These are phyloP conservation scores for Engystomops pustulosus DNA, from an alignment of 2,113 vertebrate genomes.

Conservation along the genomic window DNA sequence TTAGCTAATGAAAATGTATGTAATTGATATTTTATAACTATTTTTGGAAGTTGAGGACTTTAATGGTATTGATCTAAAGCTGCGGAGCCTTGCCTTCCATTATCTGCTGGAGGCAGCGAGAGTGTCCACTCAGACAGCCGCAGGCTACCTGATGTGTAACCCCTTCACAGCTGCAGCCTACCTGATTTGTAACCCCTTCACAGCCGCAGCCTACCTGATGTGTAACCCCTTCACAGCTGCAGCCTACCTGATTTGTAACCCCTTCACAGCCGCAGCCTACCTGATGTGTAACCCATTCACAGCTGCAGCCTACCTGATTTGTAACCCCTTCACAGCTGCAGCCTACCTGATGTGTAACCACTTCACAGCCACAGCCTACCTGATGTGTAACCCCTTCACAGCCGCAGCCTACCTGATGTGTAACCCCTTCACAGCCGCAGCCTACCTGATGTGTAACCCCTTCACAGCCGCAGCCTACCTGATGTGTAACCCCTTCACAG, in stretches of 20 bases:
- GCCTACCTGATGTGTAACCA: constrained; percentile 25
- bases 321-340: not conserved
- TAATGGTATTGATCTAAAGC: constrained; percentile 73
- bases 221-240: constrained; percentile 18
- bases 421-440: too few species aligned
- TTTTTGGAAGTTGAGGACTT: constrained; percentile 69
- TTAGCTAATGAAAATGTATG: constrained; percentile 78
- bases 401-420: too few species aligned
- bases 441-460: too few species aligned
- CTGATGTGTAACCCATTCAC: constrained; percentile 25
- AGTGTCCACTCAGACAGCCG: constrained; percentile 40
- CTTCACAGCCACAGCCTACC: not conserved
- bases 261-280: not conserved
- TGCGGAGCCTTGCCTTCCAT: constrained; percentile 48
- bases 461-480: too few species aligned
- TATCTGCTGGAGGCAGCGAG: constrained; percentile 49
- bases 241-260: too few species aligned
- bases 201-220: not conserved
- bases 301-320: too few species aligned
- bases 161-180: not conserved
- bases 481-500: too few species aligned
- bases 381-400: too few species aligned
- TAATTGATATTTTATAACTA: constrained; percentile 79
- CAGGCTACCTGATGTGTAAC: constrained; percentile 33
- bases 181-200: too few species aligned